Conservation (phyloP, 2,113 vertebrate genomes). For the Trinectes maculatus region DNA sequence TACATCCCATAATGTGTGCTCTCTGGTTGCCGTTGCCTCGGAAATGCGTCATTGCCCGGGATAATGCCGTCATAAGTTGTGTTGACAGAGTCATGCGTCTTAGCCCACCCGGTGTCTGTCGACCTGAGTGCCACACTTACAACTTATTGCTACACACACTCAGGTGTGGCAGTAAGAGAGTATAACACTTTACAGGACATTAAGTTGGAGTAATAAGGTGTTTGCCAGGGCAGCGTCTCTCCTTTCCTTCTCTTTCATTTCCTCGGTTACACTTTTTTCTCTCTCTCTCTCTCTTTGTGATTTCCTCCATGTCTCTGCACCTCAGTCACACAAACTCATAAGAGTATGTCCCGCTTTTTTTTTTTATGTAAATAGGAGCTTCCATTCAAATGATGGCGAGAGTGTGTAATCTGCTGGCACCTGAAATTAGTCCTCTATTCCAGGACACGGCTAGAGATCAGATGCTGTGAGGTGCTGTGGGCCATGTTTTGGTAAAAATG, state of each 20-base stretch:
- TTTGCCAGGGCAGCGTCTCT: slow-evolving; percentile 39
- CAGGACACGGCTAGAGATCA: slow-evolving; percentile 16
- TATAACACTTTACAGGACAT: slow-evolving; percentile 69
- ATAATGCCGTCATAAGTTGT: slow-evolving; percentile 78
- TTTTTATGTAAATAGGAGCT: background rate
- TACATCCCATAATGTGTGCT: slow-evolving; percentile 54
- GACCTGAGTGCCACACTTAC: slow-evolving; percentile 62
- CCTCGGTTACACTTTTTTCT: slow-evolving; percentile 14
- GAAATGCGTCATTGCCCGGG: slow-evolving; percentile 67
- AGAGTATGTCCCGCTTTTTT: too few species aligned
- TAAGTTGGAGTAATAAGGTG: slow-evolving; percentile 59
- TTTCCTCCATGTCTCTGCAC: slow-evolving; percentile 11
- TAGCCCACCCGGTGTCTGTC: slow-evolving; percentile 36
- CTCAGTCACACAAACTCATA: slow-evolving; percentile 16
- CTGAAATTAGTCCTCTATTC: slow-evolving; percentile 16
- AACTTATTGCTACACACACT: slow-evolving; percentile 51
- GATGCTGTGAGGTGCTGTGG: background rate
- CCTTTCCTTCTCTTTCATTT: slow-evolving; percentile 27
- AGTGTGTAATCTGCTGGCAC: slow-evolving; percentile 15
- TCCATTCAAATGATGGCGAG: background rate
- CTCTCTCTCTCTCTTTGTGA: slow-evolving; percentile 12
- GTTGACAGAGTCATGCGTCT: slow-evolving; percentile 72
- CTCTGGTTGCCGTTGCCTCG: slow-evolving; percentile 37
- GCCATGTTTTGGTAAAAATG: background rate
- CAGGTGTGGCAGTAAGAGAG: slow-evolving; percentile 22